Base-by-base conservation (phyloP, 2,113 vertebrate genomes). In the Cyprinus carpio region DNA sequence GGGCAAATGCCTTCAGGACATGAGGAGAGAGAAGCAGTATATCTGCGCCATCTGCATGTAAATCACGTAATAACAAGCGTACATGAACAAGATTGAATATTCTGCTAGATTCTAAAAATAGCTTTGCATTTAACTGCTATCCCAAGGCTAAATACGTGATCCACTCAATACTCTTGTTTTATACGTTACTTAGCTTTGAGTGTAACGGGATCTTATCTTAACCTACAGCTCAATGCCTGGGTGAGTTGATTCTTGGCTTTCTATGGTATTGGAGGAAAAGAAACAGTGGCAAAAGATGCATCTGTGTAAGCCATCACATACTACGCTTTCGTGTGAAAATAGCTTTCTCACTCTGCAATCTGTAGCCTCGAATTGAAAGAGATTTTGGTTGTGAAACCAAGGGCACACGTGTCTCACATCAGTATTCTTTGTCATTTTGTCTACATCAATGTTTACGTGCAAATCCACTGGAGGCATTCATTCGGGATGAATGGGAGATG, bases 81-180 rank as follows among this genome's bases (percentile, higher is more conserved):
- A 89, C 67, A 87, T 86, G 88, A 88, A 69, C 89, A 54, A 87
- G 86, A 92, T 90, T 91, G 91, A 92, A 92, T 87, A 87, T 90
- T 90, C 82, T 51, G 75, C 88, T 64, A 79, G 18, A 69, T 71
- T 40, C 64, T 82, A 87, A 91, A 81, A 65, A 79, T n/a, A 62
- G 13, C 60, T 65, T 46, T 54, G 49, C 49, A 56, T 58, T 46
- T 81, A 49, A 64, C 37, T 85, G 84, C 87, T 80, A 88, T 87
- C 90, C 86, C 79, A 79, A 76, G 90, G 90, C 87, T 64, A 87
- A 85, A 89, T 34, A 84, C 85, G 29, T 90, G 89, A 91, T 87
- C 87, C 87, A 31, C 15, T 29, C 29, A 56, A 75, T 79, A 31
- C 78, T 43, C 34, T 34, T 8, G 8, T 82, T 62, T 81, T 74